These are phyloP conservation scores for Ditylenchus weischeri DNA, from an alignment of 2,888 invertebrate species.

Conservation along the genomic window DNA sequence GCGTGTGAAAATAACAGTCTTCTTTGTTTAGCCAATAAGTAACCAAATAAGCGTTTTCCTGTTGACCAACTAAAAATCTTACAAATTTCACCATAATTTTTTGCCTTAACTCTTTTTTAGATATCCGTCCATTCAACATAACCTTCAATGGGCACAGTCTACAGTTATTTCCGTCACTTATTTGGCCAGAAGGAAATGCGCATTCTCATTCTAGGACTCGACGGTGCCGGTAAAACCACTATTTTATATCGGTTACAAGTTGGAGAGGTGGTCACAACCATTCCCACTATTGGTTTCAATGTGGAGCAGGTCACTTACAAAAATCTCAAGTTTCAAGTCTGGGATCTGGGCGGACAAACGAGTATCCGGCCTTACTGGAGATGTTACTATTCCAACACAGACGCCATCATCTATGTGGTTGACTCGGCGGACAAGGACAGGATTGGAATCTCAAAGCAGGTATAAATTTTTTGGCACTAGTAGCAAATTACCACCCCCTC, in stretches of 20 bases:
- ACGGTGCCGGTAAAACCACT: conserved; percentile 78
- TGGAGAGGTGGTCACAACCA: conserved; percentile 50
- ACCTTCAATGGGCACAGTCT: conserved; percentile 72
- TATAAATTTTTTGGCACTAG: conserved; percentile 21
- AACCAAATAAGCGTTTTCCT: too few species aligned
- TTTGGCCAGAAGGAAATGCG: conserved; percentile 65
- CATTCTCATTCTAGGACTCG: conserved; percentile 66
- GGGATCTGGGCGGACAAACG: conserved; percentile 98
- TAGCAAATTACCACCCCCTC: too few species aligned
- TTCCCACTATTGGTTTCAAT: conserved; percentile 95
- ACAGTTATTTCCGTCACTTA: conserved; percentile 91
- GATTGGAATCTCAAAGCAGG: conserved; percentile 95
- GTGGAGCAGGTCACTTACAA: conserved; percentile 96
- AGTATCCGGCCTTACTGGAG: conserved; percentile 97
- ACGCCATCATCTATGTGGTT: conserved; percentile 94
- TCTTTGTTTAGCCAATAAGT: too few species aligned
- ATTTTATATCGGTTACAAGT: conserved; percentile 75
- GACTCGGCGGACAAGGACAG: conserved; percentile 97
- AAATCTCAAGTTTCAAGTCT: conserved; percentile 92
- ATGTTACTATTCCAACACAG: conserved; percentile 99
- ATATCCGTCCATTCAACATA: too few species aligned
- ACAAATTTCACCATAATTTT: too few species aligned
- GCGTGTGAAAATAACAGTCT: too few species aligned
- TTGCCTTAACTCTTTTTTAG: too few species aligned
- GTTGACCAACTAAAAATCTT: too few species aligned